Conservation (phyloP, 2,113 vertebrate genomes). For the Elaphurus davidianus region DNA sequence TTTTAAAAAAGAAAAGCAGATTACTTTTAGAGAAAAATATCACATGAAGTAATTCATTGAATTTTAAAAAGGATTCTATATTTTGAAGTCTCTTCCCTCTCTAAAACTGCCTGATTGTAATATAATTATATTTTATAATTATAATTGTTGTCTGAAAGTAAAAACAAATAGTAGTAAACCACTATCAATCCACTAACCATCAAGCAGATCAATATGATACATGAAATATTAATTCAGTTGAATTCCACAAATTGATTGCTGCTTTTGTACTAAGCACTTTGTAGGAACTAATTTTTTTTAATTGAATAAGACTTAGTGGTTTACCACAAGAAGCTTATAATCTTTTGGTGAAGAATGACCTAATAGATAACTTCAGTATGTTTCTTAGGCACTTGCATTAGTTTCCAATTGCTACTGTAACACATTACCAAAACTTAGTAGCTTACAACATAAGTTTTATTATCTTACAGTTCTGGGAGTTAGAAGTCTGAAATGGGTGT, state of each 20-base stretch:
- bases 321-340: background rate
- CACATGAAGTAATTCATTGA: background rate
- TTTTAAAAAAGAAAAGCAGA: background rate
- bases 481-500: background rate
- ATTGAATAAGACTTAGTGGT: background rate
- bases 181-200: background rate
- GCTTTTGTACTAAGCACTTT: background rate
- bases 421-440: background rate
- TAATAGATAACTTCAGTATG: background rate
- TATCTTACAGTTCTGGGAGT: background rate
- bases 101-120: background rate
- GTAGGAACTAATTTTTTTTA: background rate
- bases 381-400: background rate
- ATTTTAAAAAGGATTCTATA: background rate
- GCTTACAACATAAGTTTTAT: background rate
- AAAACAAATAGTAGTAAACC: background rate
- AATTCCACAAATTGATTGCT: background rate
- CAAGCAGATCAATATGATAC: background rate
- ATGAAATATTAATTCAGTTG: background rate
- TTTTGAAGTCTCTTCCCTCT: background rate
- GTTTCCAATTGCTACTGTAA: background rate
- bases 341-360: background rate
- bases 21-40: conserved; percentile 2
- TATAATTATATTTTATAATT: background rate
- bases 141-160: background rate